phyloP scores from a whole-genome alignment of 1,140 invertebrate species.

The Geopemphigus sp. region DNA sequence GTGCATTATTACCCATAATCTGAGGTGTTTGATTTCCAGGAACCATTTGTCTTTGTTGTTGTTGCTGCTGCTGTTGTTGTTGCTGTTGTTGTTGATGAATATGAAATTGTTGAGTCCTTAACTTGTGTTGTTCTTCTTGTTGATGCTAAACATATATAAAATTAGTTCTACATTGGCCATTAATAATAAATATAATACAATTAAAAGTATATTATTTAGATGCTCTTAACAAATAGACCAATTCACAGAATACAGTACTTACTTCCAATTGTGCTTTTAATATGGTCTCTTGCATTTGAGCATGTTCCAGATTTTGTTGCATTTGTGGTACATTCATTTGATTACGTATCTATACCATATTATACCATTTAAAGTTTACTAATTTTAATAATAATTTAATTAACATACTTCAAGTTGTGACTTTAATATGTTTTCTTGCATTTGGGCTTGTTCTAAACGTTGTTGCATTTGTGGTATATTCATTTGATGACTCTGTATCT shows the following conservation, averaged over 20 bases:
- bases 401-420: constrained; percentile 67
- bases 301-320: constrained; percentile 71
- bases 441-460: constrained; percentile 72
- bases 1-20: constrained; percentile 55
- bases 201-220: neutral
- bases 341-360: constrained; percentile 23
- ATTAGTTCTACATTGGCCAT: neutral
- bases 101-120: constrained; percentile 53
- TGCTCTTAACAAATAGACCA: constrained; percentile 10
- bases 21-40: constrained; percentile 50
- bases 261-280: constrained; percentile 73
- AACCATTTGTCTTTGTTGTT: constrained; percentile 53
- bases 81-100: constrained; percentile 52
- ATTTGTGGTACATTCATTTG: constrained; percentile 58
- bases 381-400: constrained; percentile 29
- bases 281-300: constrained; percentile 75
- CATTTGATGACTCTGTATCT: constrained; percentile 63
- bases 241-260: constrained; percentile 52
- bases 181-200: neutral
- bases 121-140: constrained; percentile 54
- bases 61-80: constrained; percentile 52
- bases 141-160: constrained; percentile 46
- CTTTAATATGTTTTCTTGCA: constrained; percentile 74
- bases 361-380: constrained; percentile 14
- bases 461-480: constrained; percentile 66